A percentile compares a stretch with the other conserved stretches of the same genome.
These are phyloP conservation scores for Gallinago nigripennis DNA, from an alignment of 2,797 vertebrate genomes.

Conservation along the genomic window DNA sequence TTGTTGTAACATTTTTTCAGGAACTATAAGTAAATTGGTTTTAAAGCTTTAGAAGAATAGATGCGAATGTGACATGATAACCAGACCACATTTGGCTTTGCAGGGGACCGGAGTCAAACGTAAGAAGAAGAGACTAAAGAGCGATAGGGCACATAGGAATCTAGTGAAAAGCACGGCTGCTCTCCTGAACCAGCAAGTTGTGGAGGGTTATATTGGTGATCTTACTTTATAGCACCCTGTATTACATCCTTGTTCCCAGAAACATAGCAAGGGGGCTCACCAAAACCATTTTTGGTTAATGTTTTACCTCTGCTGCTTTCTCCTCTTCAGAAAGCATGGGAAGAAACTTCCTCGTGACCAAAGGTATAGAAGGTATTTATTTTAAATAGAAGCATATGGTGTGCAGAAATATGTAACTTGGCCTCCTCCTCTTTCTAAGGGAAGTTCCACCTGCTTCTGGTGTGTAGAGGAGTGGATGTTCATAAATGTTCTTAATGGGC, in stretches of 20 bases:
- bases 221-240: neutral
- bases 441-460: neutral
- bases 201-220: neutral
- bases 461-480: neutral
- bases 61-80: neutral
- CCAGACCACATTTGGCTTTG: neutral
- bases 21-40: neutral
- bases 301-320: neutral
- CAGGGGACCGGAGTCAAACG: neutral
- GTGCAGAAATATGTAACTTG: neutral
- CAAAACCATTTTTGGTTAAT: neutral
- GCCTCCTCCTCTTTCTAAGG: neutral
- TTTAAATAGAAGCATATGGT: neutral
- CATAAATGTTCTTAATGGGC: neutral
- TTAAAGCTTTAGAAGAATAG: neutral
- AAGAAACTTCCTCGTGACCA: neutral
- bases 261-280: neutral
- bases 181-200: neutral
- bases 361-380: neutral
- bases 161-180: neutral
- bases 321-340: neutral
- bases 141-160: neutral
- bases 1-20: neutral
- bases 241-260: neutral
- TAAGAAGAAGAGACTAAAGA: neutral